Conservation (phyloP, 1,140 invertebrate genomes). For the Drosophila quadrilineata region DNA sequence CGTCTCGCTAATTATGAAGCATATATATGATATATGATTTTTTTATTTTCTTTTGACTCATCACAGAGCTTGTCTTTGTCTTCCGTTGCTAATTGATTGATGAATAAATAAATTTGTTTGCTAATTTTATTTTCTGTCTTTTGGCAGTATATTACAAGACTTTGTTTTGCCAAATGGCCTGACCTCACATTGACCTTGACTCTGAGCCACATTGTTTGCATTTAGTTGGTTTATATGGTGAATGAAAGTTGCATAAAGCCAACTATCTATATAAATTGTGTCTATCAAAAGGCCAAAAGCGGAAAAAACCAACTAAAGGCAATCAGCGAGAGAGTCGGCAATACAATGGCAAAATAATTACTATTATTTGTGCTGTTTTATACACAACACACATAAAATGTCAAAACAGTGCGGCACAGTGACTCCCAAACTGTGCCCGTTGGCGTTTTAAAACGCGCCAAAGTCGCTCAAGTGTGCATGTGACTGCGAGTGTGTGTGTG, state of each 20-base stretch:
- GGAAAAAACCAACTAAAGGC: constrained; percentile 19
- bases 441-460: constrained; percentile 39
- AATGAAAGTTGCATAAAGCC: constrained; percentile 58
- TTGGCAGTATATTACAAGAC: background rate
- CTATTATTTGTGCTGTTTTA: constrained; percentile 21
- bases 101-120: too few relatives aligned
- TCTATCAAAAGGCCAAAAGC: constrained; percentile 47
- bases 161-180: constrained; percentile 5
- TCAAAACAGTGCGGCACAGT: constrained; percentile 9
- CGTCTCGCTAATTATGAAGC: too few relatives aligned
- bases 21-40: background rate
- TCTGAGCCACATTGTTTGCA: constrained; percentile 39
- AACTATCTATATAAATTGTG: constrained; percentile 59
- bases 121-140: constrained; percentile 6
- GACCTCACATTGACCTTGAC: constrained; percentile 54
- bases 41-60: background rate
- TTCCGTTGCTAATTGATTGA: too few relatives aligned
- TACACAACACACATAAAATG: too few relatives aligned
- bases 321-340: background rate
- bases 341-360: constrained; percentile 56
- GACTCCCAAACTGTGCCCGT: constrained; percentile 41
- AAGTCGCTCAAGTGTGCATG: constrained; percentile 39
- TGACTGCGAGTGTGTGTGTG: background rate
- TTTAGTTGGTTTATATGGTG: constrained; percentile 16
- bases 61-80: too few relatives aligned